These are phyloP conservation scores for Ceratina australensis DNA, from an alignment of 1,140 invertebrate genomes.

Conservation along the genomic window DNA sequence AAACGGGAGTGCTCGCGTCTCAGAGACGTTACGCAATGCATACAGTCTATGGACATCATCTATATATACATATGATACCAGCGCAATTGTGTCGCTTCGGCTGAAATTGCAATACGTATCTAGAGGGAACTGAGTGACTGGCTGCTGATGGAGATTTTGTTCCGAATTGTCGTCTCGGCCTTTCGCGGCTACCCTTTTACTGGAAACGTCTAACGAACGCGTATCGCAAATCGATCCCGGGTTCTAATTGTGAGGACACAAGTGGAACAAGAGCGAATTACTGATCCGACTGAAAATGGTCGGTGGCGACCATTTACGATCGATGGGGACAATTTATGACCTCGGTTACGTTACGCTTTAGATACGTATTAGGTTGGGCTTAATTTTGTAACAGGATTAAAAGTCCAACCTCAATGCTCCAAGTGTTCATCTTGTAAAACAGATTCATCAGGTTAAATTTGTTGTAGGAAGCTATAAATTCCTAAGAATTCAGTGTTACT, in stretches of 20 bases:
- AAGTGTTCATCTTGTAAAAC: too few relatives aligned
- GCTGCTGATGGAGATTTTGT: conserved; percentile 26
- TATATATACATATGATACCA: background rate
- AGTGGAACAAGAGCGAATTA: conserved; percentile 43
- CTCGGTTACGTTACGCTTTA: conserved; percentile 34
- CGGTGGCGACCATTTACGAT: conserved; percentile 25
- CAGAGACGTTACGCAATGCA: background rate
- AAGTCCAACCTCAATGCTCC: background rate
- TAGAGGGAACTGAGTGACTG: too few relatives aligned
- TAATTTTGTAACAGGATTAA: background rate
- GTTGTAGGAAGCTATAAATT: too few relatives aligned
- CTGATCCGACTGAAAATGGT: conserved; percentile 36
- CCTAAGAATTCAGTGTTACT: too few relatives aligned
- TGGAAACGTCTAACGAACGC: conserved; percentile 9
- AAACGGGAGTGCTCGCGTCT: background rate
- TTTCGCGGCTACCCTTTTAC: conserved; percentile 11
- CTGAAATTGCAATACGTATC: background rate
- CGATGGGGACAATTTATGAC: conserved; percentile 32
- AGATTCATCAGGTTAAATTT: too few relatives aligned
- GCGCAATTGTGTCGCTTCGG: background rate
- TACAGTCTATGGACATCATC: background rate
- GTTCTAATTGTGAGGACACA: background rate
- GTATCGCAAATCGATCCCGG: background rate
- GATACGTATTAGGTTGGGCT: conserved; percentile 21
- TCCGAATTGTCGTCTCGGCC: conserved; percentile 20